Evolutionary conservation across 2,113 vertebrate species (phyloP).

Genomic region (Neopipo cinnamomea): DNA sequence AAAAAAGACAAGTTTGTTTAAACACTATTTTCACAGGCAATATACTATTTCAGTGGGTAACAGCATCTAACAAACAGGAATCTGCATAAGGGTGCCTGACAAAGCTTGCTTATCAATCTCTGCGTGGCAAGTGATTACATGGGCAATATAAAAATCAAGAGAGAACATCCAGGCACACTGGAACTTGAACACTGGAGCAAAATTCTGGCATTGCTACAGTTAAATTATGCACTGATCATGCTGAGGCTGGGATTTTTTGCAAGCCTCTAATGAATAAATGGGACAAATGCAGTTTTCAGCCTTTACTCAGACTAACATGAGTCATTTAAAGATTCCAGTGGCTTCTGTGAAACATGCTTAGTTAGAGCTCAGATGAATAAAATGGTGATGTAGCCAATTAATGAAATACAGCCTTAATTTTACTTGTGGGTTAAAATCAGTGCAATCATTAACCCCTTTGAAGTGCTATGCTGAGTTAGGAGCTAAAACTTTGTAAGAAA

Average conservation of each 20-base stretch:
- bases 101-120: neutral
- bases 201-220: neutral
- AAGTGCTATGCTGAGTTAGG: constrained; percentile 33
- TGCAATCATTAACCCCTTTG: constrained; percentile 33
- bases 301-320: neutral
- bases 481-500: neutral
- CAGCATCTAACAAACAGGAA: neutral
- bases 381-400: constrained; percentile 1
- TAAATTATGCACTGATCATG: neutral
- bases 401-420: constrained; percentile 18
- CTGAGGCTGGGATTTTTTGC: neutral
- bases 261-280: neutral
- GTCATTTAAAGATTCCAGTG: neutral
- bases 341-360: neutral
- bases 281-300: constrained; percentile 2
- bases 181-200: neutral
- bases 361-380: neutral
- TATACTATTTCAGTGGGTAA: neutral
- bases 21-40: neutral
- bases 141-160: neutral
- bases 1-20: constrained; percentile 12
- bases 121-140: neutral
- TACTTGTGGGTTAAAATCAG: constrained; percentile 14
- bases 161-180: neutral
- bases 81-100: neutral